A percentile compares a stretch with the other conserved stretches of the same genome.
Conservation (phyloP, 2,797 vertebrate genomes). For the Rhodeus uyekii region DNA sequence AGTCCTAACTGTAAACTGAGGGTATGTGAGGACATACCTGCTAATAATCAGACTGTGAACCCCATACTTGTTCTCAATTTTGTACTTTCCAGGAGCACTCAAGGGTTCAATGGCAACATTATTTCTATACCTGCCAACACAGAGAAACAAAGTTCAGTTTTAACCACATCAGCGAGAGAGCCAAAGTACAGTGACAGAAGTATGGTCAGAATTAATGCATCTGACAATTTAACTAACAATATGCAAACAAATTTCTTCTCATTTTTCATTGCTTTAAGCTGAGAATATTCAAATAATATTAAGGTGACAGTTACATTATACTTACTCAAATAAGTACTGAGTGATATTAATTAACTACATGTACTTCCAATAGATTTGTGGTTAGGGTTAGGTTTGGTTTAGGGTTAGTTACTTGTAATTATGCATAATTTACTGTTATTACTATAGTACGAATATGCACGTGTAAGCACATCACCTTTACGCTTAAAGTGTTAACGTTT, state of each 20-base stretch:
- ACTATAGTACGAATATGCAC: too few species aligned
- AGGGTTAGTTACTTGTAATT: too few species aligned
- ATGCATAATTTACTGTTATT: too few species aligned
- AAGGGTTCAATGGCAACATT: conserved; percentile 83
- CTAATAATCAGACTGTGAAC: conserved; percentile 91
- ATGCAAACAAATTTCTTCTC: neutral
- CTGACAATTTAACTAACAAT: neutral
- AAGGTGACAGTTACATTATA: too few species aligned
- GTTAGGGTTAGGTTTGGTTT: too few species aligned
- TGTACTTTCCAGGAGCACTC: conserved; percentile 88
- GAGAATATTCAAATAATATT: neutral
- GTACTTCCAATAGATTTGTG: too few species aligned
- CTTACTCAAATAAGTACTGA: too few species aligned
- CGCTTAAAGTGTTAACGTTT: too few species aligned
- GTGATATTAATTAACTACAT: too few species aligned
- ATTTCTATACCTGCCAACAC: conserved; percentile 88
- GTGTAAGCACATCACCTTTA: too few species aligned
- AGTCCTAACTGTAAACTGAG: neutral
- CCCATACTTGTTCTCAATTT: conserved; percentile 91
- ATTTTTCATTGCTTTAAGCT: neutral
- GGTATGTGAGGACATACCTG: conserved; percentile 76
- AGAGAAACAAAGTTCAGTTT: neutral
- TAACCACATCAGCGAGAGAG: neutral
- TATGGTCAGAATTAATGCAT: neutral
- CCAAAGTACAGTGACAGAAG: neutral